phyloP scores from a whole-genome alignment of 2,113 vertebrate species.

The Pampusana beccarii region DNA sequence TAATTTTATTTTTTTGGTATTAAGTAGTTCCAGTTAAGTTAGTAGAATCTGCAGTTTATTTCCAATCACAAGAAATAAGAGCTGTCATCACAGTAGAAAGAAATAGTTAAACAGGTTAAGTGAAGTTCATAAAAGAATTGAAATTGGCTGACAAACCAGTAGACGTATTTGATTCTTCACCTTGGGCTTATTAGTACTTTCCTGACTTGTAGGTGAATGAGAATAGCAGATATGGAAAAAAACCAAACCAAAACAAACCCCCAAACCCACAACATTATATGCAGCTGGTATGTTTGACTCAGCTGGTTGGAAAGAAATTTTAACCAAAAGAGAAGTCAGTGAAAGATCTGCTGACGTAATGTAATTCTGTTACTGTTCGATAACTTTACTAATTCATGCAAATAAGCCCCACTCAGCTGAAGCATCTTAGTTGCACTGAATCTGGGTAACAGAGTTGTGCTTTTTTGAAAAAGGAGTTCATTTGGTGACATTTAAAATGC shows the following conservation, averaged over 20 bases:
- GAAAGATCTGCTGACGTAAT: background rate
- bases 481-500: background rate
- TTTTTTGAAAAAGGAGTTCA: background rate
- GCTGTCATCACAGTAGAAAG: background rate
- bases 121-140: background rate
- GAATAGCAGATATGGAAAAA: background rate
- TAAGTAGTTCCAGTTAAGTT: background rate
- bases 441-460: background rate
- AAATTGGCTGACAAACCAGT: background rate
- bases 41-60: background rate
- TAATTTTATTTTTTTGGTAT: background rate
- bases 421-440: background rate
- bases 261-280: no score
- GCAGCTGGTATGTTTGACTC: background rate
- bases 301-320: background rate
- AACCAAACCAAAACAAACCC: background rate
- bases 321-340: background rate
- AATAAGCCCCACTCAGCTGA: background rate
- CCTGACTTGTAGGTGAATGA: background rate
- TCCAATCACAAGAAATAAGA: constrained; percentile 12
- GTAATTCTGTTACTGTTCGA: background rate
- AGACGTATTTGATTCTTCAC: background rate
- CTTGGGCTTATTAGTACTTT: background rate
- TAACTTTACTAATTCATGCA: background rate
- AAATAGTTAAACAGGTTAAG: background rate